A percentile compares a stretch with the other conserved stretches of the same genome.
Conservation (phyloP, 2,113 vertebrate genomes). For the Megaceryle torquata region DNA sequence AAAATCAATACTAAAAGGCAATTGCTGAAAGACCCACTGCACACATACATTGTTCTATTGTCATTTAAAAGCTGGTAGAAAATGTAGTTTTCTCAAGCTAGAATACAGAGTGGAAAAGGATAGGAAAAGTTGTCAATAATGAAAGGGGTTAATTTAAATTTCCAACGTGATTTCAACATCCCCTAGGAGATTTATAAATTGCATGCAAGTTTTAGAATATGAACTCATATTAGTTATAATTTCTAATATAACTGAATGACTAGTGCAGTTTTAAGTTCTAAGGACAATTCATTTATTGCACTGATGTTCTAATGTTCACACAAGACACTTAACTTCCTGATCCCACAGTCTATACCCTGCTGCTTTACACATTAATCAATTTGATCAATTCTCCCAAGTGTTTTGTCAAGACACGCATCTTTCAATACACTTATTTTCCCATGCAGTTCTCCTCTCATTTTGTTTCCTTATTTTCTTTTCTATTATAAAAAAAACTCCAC, state of each 20-base stretch:
- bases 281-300: slow-evolving; percentile 21
- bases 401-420: slow-evolving; percentile 19
- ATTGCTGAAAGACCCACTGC: background rate
- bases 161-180: slow-evolving; percentile 19
- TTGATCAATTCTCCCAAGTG: slow-evolving; percentile 24
- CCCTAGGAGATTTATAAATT: slow-evolving; percentile 12
- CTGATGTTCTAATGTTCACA: slow-evolving; percentile 23
- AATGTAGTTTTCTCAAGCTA: background rate
- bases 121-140: background rate
- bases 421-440: background rate
- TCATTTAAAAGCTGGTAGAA: background rate
- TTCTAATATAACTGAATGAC: background rate
- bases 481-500: background rate
- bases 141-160: slow-evolving; percentile 41
- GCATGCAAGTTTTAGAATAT: background rate
- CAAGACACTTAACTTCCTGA: slow-evolving; percentile 37
- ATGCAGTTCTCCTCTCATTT: background rate
- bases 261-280: background rate
- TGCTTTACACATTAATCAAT: slow-evolving; percentile 30
- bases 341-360: slow-evolving; percentile 12
- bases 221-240: slow-evolving; percentile 6
- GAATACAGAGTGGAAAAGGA: background rate
- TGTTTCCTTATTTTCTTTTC: background rate
- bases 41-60: background rate
- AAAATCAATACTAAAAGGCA: slow-evolving; percentile 21